A percentile compares a stretch with the other conserved stretches of the same genome.
Conservation (phyloP, 2,113 vertebrate species). For the Rana temporaria region DNA sequence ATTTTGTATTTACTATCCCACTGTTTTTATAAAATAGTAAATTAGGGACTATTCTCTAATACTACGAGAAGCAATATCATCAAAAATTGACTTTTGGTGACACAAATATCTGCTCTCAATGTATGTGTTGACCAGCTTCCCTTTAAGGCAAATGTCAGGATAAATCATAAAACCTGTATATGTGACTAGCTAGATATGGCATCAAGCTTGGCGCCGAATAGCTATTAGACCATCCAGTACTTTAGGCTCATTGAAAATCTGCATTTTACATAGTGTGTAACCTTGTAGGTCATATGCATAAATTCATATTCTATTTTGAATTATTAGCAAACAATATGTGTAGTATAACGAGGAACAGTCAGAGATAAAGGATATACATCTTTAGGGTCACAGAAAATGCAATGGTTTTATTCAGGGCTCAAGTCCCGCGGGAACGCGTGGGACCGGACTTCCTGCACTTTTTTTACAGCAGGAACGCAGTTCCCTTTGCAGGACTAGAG, state of each 20-base stretch:
- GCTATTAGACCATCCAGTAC: background rate
- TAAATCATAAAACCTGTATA: background rate
- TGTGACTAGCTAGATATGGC: background rate
- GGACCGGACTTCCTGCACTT: no score
- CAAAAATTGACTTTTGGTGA: no score
- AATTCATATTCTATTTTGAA: slow-evolving; percentile 8
- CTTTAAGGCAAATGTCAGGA: background rate
- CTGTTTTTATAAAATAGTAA: no score
- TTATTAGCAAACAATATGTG: background rate
- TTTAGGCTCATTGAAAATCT: background rate
- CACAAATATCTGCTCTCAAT: no score
- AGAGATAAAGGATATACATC: background rate
- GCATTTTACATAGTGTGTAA: slow-evolving; percentile 1
- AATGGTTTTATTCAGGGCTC: no score
- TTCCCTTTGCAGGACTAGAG: no score
- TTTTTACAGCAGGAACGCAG: no score
- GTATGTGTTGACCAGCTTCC: no score
- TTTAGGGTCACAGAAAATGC: background rate
- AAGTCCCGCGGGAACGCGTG: no score
- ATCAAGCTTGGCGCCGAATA: background rate
- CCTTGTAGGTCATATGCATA: background rate
- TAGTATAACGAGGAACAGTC: background rate
- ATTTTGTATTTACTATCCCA: no score
- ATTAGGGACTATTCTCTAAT: no score
- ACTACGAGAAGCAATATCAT: no score